A percentile compares a stretch with the other conserved stretches of the same genome.
These are phyloP conservation scores for Slavum lentiscoides DNA, from an alignment of 2,888 invertebrate genomes.

Conservation along the genomic window DNA sequence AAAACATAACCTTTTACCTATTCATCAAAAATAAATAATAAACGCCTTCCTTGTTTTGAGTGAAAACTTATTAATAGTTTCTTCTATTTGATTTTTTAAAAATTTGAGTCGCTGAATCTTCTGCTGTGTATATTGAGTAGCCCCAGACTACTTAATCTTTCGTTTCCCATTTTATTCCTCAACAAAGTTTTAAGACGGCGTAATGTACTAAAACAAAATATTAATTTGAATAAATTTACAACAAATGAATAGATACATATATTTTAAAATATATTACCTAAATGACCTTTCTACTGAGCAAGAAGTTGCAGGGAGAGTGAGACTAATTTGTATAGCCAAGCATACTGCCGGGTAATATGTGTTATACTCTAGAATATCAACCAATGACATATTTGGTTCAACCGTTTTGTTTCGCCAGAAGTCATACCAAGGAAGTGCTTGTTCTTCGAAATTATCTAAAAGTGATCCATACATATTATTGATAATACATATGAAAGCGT, in stretches of 20 bases:
- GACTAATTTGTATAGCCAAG: neutral
- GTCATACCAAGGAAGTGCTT: neutral
- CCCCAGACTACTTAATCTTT: conserved; percentile 1
- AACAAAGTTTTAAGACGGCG: too few species aligned
- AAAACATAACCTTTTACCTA: too few species aligned
- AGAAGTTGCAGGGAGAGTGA: neutral
- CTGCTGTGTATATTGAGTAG: conserved; percentile 2
- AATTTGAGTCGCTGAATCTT: too few species aligned
- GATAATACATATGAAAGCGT: too few species aligned
- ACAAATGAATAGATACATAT: neutral
- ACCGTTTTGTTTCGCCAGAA: conserved; percentile 1
- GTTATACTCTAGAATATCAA: neutral
- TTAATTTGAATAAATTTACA: neutral
- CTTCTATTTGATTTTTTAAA: too few species aligned
- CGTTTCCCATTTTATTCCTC: too few species aligned
- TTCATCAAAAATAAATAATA: too few species aligned
- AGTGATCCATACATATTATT: neutral
- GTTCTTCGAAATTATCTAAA: neutral
- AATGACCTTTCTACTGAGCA: conserved; percentile 19
- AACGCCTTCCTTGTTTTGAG: too few species aligned
- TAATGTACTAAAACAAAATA: neutral
- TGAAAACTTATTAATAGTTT: too few species aligned
- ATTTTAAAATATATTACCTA: neutral
- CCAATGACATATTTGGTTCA: neutral
- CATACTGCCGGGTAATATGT: neutral